Percentiles rank a stretch among this genome's conserved stretches.
phyloP scores from a whole-genome alignment of 2,113 vertebrate genomes.

The Irena cyanogastra region DNA sequence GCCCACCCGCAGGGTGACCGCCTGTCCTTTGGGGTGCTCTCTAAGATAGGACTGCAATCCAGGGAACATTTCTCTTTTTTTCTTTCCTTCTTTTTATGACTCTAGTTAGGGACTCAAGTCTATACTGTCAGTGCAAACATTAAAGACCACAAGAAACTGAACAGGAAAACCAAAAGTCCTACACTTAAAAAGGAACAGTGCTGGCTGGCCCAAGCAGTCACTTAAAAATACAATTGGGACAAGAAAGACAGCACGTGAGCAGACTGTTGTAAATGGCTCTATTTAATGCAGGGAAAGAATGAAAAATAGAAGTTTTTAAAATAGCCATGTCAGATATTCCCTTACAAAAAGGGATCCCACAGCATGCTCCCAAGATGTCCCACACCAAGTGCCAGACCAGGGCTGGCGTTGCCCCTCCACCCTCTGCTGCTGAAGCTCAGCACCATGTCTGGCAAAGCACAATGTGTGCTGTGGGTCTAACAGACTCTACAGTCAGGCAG shows the following conservation, averaged over 20 bases:
- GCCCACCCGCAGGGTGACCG: not conserved
- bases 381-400: rapidly evolving
- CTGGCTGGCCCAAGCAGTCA: not conserved
- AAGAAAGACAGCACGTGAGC: constrained; percentile 5
- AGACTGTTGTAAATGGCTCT: not conserved
- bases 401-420: not conserved
- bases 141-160: not conserved
- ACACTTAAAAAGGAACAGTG: not conserved
- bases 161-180: not conserved
- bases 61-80: not conserved
- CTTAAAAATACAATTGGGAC: not conserved
- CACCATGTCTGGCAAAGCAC: not conserved
- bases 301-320: not conserved
- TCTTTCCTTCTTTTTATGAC: rapidly evolving
- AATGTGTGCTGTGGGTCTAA: rapidly evolving
- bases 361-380: not conserved
- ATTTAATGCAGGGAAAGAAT: not conserved
- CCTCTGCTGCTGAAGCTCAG: not conserved
- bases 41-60: not conserved
- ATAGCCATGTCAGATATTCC: not conserved
- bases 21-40: not conserved
- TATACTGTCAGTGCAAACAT: not conserved
- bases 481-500: not conserved
- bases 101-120: not conserved
- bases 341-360: not conserved